Base-by-base conservation (phyloP, 2,888 invertebrate genomes). In the Melanchra persicariae region DNA sequence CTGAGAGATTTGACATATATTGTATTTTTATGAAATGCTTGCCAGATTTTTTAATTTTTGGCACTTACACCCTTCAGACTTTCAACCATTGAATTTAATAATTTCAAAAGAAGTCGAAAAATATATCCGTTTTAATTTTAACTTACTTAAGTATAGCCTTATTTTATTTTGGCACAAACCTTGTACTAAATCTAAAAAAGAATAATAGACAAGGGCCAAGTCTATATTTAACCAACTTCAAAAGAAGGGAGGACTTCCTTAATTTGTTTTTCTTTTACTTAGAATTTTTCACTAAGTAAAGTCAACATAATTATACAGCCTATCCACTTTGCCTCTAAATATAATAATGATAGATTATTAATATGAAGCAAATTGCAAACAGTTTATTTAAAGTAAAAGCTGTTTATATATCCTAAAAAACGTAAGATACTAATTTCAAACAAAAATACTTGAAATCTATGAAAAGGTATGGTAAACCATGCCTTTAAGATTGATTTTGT, bases 331-430 rank as follows among this genome's bases (percentile, higher is more conserved):
- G 68, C 63, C 68, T 84, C 68, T 15, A 19, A 19, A 30, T 58
- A 37, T 78, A 84, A 82, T 82, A 77, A 81, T 58, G 49, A 61
- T 9, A 63, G 54, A 79, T 79, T 82, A 84, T 77, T 77, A 69
- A 71, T 17, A 26, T 51, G 70, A 77, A 70, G 61, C 57, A 30
- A 61, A 47, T 26, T 58, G 40, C 24, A 19, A 10, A 45, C 6
- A 12, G 49, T 26, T n/a, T 47, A 54, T 22, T n/a, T 51, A 34
- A 1, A 52, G 30, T n/a, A 37, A 8, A 22, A 22, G 15, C 24
- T 12, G 47, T 43, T 67, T 30, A 40, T 65, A 47, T n/a, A 24
- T 60, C 0, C 0, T 2, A 51, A 66, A 49, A 62, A 66, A 30
- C 24, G 40, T 34, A 70, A 40, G 17, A 57, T 54, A 74, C 51